Evolutionary conservation across 2,797 vertebrate genomes (phyloP).

Genomic region (Spatula clypeata): DNA sequence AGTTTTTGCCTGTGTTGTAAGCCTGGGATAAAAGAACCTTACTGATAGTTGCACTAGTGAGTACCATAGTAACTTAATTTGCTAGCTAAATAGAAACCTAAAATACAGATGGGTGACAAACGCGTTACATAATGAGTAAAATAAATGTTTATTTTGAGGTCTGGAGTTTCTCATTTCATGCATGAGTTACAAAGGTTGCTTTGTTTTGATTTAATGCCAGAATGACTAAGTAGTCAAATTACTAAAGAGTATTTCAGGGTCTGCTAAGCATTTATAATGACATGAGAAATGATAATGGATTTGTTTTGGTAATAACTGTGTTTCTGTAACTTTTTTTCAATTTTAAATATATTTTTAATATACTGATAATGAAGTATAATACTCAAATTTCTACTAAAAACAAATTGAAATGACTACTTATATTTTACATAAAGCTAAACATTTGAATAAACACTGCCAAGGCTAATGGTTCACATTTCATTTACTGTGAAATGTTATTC

Average conservation of each 20-base stretch:
- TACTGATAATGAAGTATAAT: background rate
- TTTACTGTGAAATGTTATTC: background rate
- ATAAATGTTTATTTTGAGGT: background rate
- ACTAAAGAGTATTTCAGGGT: conserved; percentile 55
- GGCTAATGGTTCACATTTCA: conserved; percentile 4
- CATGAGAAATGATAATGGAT: conserved; percentile 25
- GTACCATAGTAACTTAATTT: conserved; percentile 1
- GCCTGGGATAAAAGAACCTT: background rate
- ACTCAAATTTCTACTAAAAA: conserved; percentile 7
- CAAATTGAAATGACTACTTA: conserved; percentile 1
- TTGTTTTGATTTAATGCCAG: conserved; percentile 83
- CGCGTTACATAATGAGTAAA: conserved; percentile 26
- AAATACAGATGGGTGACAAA: conserved; percentile 2
- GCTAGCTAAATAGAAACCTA: conserved; percentile 21
- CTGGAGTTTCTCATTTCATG: conserved; percentile 81
- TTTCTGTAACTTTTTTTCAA: background rate
- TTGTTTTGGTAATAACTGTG: conserved; percentile 48
- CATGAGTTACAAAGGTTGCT: conserved; percentile 78
- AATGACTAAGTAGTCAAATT: conserved; percentile 54
- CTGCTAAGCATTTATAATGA: conserved; percentile 58
- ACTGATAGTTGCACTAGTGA: background rate
- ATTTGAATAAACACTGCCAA: conserved; percentile 2
- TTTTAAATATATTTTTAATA: background rate
- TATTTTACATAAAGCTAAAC: conserved; percentile 19
- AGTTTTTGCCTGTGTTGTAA: background rate